Evolutionary conservation across 2,888 invertebrate species (phyloP), one percentile per base, ranked within the genome.

Genomic region (Abscondita cerata): DNA sequence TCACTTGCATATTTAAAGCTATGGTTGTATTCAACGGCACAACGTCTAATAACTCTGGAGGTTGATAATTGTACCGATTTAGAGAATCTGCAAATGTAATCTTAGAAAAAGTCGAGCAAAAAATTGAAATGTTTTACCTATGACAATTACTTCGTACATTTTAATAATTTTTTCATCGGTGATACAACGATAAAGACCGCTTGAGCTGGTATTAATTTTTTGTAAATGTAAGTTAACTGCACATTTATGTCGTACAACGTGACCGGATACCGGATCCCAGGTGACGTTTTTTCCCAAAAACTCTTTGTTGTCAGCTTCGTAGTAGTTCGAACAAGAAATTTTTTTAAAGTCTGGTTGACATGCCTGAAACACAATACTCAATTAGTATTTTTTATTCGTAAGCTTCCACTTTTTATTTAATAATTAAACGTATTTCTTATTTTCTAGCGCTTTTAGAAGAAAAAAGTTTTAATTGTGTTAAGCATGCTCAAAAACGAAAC

Each of bases 141-240:
- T 62, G 46, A 78, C 72, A 71, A 76, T 74, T 3, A 78, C 59
- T 20, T 73, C 66, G 36, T 74, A 75, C 13, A 68, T 65, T 64
- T 75, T 74, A 15, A 71, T 65, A 1, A 75, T 64, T 12, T 69
- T 63, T 34, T 66, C 67, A 46, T 74, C 71, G n/a, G 72, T 68
- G 2, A 69, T 63, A 62, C 78, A 78, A 60, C 75, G 70, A 59
- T 79, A 78, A 4, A 76, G 60, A 1, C 78, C 78, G 51, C 68
- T 75, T 41, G 75, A 68, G 13, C 62, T 69, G 56, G 69, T 70
- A 15, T 66, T 72, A 0, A 72, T 64, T 50, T 75, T 72, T 15
- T 68, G 59, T 9, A 79, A 69, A 34, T 73, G 68, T n/a, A 75
- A 59, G 38, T 64, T 67, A 56, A 64, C 64, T 4, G 62, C 66